Evolutionary conservation across 2,888 invertebrate genomes (phyloP), one percentile per base, ranked within the genome.

Genomic region (Ophonus ardosiacus): DNA sequence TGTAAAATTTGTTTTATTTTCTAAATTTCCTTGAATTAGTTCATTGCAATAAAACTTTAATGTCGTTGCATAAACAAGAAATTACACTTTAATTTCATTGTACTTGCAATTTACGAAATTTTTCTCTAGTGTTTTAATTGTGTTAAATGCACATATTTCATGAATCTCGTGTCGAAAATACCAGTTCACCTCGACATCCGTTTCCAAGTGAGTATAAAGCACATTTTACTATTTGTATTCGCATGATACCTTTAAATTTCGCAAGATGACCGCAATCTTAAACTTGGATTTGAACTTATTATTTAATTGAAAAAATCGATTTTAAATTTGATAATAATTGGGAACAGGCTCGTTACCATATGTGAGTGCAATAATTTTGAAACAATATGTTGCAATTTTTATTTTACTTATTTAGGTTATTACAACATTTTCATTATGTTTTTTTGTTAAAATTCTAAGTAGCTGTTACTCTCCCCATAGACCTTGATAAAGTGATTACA

Each of bases 71-170:
- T 51, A 51, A 51, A 51, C 43, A 51, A 51, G 43, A 8, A 51
- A 13, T 51, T 51, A 51, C 43, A 51, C 43, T 51, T 51, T 13
- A 51, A 13, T 51, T 51, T 51, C 43, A 51, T 65, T 65, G 18
- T 24, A 65, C 24, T 17, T 7, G 63, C n/a, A 68, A 31, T 38
- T 71, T 43, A 40, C 7, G 40, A 43, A 74, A 40, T 43, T 40
- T 51, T 38, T 74, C 43, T 71, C 24, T 31, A 68, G 40, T 74
- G 51, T 40, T 21, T 15, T 74, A 40, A 43, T 43, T 74, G 17
- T 40, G 10, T 74, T 74, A 43, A 74, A 74, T 17, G 71, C 43
- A 74, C 43, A 43, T 74, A 74, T 74, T 74, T 74, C 71, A 43
- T 43, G 40, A 43, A 21, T 74, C 38, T 38, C 5, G 38, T 68